These are phyloP conservation scores for Agrotis clavis DNA, from an alignment of 2,888 invertebrate species.

Conservation along the genomic window DNA sequence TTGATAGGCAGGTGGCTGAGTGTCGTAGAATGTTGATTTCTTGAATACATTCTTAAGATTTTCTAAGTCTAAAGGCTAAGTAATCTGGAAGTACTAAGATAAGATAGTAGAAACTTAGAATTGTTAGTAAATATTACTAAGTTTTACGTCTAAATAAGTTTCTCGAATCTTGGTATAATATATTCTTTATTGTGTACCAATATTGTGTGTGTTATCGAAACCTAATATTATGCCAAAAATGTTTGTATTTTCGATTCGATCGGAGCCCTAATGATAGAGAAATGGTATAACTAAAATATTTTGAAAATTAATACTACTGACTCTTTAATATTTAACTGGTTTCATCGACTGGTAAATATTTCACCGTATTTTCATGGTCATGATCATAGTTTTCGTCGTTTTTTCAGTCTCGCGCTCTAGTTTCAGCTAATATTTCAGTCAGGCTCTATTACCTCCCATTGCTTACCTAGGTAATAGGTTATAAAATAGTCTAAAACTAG, in stretches of 20 bases:
- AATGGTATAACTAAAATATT: no score
- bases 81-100: not conserved
- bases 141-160: no score
- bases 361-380: not conserved
- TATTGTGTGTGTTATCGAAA: no score
- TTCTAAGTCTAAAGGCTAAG: not conserved
- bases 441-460: not conserved
- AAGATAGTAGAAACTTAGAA: not conserved
- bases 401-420: slow-evolving; percentile 2
- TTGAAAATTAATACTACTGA: no score
- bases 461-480: not conserved
- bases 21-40: slow-evolving; percentile 1
- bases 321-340: no score
- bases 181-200: no score
- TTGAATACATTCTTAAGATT: slow-evolving; percentile 37
- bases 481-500: not conserved
- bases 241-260: no score
- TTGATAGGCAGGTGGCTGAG: not conserved
- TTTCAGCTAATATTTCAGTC: slow-evolving; percentile 3
- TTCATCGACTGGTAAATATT: no score
- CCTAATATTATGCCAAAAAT: no score
- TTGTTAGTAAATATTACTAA: not conserved
- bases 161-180: no score
- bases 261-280: no score
- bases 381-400: not conserved